Percentiles rank a stretch among this genome's conserved stretches.
These are phyloP conservation scores for Athene noctua DNA, from an alignment of 2,113 vertebrate genomes.

Conservation along the genomic window DNA sequence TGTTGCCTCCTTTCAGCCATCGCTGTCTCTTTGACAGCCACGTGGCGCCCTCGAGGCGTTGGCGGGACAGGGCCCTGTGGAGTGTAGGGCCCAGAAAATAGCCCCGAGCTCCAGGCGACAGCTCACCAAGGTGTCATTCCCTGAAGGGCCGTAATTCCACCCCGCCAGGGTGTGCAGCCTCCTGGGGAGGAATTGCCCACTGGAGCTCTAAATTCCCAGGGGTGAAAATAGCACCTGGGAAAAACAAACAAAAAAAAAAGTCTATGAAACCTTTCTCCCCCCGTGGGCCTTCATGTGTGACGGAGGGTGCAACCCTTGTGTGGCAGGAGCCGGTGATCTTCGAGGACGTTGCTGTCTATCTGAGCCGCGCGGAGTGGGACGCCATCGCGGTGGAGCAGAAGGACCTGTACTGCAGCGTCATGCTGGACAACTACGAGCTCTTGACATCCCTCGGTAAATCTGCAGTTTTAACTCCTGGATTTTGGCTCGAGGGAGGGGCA, in stretches of 20 bases:
- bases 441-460: neutral
- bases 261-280: too few species aligned
- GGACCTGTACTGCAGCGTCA: neutral
- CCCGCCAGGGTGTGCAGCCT: too few species aligned
- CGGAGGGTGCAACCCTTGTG: fast-evolving
- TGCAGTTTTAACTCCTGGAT: neutral
- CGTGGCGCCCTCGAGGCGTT: too few species aligned
- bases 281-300: fast-evolving
- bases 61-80: too few species aligned
- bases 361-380: neutral
- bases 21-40: too few species aligned
- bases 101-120: neutral
- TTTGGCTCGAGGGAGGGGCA: too few species aligned
- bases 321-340: neutral
- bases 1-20: neutral
- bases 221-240: neutral
- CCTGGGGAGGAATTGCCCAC: too few species aligned
- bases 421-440: neutral
- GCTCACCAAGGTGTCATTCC: neutral
- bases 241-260: too few species aligned
- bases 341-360: neutral
- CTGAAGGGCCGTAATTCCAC: neutral
- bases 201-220: too few species aligned
- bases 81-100: too few species aligned
- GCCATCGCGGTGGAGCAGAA: neutral